Evolutionary conservation across 1,140 invertebrate species (phyloP).

Genomic region (Drosophila ohnishii): DNA sequence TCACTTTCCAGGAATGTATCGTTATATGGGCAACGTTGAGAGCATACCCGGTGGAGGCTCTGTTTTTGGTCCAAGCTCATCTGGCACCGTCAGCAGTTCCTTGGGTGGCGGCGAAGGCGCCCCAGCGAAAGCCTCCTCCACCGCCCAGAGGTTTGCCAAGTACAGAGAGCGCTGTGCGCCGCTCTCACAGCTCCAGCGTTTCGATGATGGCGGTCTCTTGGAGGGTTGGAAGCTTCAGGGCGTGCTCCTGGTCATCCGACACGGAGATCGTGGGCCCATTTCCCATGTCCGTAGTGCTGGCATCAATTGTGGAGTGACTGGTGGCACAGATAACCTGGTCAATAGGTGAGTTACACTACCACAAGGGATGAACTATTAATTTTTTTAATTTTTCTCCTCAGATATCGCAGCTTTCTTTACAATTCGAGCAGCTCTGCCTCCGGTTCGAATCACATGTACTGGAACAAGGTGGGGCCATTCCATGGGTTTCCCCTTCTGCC

Average conservation of each 20-base stretch:
- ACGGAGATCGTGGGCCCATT: constrained; percentile 94
- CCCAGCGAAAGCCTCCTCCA: constrained; percentile 19
- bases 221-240: constrained; percentile 89
- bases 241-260: constrained; percentile 91
- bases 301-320: constrained; percentile 89
- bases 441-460: constrained; percentile 86
- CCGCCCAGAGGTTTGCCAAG: constrained; percentile 64
- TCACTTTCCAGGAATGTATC: constrained; percentile 87
- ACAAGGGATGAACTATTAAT: constrained; percentile 56
- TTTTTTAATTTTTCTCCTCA: constrained; percentile 67
- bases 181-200: constrained; percentile 86
- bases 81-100: constrained; percentile 51
- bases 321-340: constrained; percentile 83
- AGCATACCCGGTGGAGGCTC: constrained; percentile 25
- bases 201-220: constrained; percentile 87
- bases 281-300: constrained; percentile 89
- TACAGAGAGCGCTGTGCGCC: constrained; percentile 86
- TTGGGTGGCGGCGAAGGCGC: constrained; percentile 27
- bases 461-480: constrained; percentile 91
- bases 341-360: constrained; percentile 80
- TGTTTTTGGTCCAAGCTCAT: constrained; percentile 22
- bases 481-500: constrained; percentile 91
- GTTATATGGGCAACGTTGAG: constrained; percentile 85
- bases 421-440: constrained; percentile 84
- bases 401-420: constrained; percentile 85